Base-by-base conservation (phyloP, 2,888 invertebrate species). In the Muschampia plurimacula region DNA sequence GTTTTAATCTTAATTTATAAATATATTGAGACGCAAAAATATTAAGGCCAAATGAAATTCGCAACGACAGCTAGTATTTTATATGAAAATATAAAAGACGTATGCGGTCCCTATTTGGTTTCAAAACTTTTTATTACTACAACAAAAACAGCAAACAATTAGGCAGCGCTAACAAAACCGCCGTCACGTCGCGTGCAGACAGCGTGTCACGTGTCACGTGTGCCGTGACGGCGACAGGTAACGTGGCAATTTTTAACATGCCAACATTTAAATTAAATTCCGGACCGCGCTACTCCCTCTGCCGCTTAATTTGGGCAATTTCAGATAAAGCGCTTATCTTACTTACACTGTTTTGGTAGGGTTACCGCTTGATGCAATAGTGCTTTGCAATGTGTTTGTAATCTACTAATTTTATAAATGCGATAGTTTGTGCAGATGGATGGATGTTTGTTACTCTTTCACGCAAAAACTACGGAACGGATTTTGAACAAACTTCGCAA, bases 251-350 rank as follows among this genome's bases (percentile, higher is more conserved):
- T 91, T 92, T 92, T 91, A 89, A 89, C 89, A 81, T 81, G 88
- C 77, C 86, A 85, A 89, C 90, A 89, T 91, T 91, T 91, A 91
- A 91, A 92, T 92, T 90, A 91, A 90, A 91, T 90, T 91, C 90
- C 55, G 15, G 22, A 55, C 22, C 84, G 72, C 77, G 73, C 22
- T 22, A 1, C 78, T 74, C 73, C 77, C 74, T 77, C 73, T 80
- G 78, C 76, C 82, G 83, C 86, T 87, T 91, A 89, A 91, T 91
- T 90, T 87, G 86, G 86, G 83, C 89, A 90, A 90, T 91, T 91
- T 85, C 82, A 84, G 85, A 84, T 83, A 83, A 86, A 88, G 85
- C 79, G 86, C 86, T 89, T 89, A 88, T 88, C 85, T 87, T 82
- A 85, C 86, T 87, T 87, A 81, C 77, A 78, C 78, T 80, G 77